Conservation (phyloP, 2,113 vertebrate species). For the Odocoileus hemionus region DNA sequence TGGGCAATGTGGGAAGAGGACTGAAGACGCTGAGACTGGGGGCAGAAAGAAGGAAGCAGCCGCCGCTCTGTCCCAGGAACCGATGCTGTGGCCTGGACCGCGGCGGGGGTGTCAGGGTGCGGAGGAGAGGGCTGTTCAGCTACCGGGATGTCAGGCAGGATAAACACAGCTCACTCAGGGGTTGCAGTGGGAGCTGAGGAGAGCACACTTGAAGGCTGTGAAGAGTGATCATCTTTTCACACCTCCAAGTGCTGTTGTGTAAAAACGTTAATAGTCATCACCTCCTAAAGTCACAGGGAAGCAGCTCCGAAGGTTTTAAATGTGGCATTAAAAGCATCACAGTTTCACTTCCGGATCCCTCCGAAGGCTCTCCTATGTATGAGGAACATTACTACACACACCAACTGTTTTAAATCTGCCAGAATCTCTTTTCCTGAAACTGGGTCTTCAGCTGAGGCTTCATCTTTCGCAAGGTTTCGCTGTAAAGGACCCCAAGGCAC, state of each 20-base stretch:
- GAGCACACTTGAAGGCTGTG: background rate
- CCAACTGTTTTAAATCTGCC: background rate
- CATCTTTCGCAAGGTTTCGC: background rate
- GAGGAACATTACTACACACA: background rate
- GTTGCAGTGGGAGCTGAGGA: background rate
- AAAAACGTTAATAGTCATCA: background rate
- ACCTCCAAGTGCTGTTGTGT: background rate
- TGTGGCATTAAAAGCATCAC: background rate
- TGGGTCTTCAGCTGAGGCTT: background rate
- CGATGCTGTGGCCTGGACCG: background rate
- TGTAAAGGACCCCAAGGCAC: background rate
- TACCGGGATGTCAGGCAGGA: background rate
- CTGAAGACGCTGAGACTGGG: background rate
- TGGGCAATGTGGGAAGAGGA: background rate
- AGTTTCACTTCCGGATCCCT: background rate
- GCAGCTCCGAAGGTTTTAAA: background rate
- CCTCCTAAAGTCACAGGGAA: background rate
- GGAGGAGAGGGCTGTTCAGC: background rate
- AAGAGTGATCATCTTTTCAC: background rate
- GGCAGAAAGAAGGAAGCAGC: background rate
- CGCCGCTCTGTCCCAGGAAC: background rate
- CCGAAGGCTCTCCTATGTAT: background rate
- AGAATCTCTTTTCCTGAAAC: background rate
- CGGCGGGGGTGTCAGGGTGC: accelerated
- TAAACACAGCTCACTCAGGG: no score